Conservation (phyloP, 2,888 invertebrate genomes). For the Stictocephala bisonia region DNA sequence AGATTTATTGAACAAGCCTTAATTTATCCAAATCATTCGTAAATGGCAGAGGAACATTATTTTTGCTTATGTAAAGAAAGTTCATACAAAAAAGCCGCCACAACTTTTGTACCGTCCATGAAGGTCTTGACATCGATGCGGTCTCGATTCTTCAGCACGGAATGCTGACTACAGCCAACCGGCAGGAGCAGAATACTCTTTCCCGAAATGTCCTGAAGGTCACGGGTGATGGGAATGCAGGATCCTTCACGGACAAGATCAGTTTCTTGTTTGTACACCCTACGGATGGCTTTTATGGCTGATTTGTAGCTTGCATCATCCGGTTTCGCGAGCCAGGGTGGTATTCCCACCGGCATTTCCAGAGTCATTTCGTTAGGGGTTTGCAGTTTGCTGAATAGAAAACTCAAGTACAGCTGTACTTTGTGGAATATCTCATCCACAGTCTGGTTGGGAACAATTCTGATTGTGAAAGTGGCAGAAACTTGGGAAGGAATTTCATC, state of each 20-base stretch:
- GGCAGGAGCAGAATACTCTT: slow-evolving; percentile 31
- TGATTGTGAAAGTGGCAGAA: slow-evolving; percentile 19
- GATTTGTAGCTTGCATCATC: slow-evolving; percentile 31
- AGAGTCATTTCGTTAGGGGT: slow-evolving; percentile 29
- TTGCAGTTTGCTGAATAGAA: slow-evolving; percentile 1
- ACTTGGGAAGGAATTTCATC: slow-evolving; percentile 17
- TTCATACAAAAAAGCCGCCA: slow-evolving; percentile 19
- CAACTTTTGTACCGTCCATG: slow-evolving; percentile 39
- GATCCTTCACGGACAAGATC: slow-evolving; percentile 36
- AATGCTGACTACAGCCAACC: slow-evolving; percentile 26
- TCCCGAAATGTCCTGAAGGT: neutral
- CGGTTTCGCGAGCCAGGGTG: slow-evolving; percentile 24
- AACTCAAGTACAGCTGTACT: neutral
- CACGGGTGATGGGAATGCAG: neutral
- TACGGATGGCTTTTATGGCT: slow-evolving; percentile 8
- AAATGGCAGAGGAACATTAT: neutral
- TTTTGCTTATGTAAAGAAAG: neutral
- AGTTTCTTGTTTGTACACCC: slow-evolving; percentile 26
- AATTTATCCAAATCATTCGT: neutral
- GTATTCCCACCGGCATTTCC: slow-evolving; percentile 3
- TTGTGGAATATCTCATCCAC: neutral
- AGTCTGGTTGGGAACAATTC: slow-evolving; percentile 32
- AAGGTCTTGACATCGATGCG: slow-evolving; percentile 34
- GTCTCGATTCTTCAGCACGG: slow-evolving; percentile 4
- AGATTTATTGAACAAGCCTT: neutral